Base-by-base conservation (phyloP, 2,797 vertebrate species). In the Microcaecilia unicolor region DNA sequence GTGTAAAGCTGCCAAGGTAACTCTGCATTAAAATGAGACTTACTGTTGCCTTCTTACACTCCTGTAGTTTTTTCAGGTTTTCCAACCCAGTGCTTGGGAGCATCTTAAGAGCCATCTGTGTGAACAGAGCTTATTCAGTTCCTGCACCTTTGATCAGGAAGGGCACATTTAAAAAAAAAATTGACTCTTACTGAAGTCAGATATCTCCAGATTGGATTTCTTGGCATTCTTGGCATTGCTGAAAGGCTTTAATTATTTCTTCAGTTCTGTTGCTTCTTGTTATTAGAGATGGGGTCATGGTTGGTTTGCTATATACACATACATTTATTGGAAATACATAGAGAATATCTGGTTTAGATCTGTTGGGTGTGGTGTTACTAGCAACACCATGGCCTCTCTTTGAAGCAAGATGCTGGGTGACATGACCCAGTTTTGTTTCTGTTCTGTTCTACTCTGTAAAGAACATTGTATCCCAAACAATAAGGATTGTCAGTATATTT, bases 51-150 rank as follows among this genome's bases (percentile, higher is more conserved):
- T 15, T 22, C 37, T n/a, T n/a, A n/a, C n/a, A n/a, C n/a, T n/a
- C n/a, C n/a, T n/a, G n/a, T 5, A 13, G 40, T 4, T 7, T 18
- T 11, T 22, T 19, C 5, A 13, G 40, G 4, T 7, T 18, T 11
- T 22, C 19, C 16, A 27, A 2, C 23, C 28, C 39, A 3, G 8
- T 34, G 5, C 11, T 51, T 36, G 4, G 43, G 28, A 22, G 4
- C 22, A 7, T 40, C 3, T 5, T 4, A 2, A 15, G 0, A 8
- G 23, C 13, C 12, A 28, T 22, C 8, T 42, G 18, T 37, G 16
- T 20, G 44, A 41, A 49, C 57, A 34, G 28, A 49, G 20, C 11
- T 25, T 12, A 11, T 6, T 20, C 7, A 42, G 3, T 13, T 44
- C 9, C 44, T 3, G 5, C 9, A 31, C 5, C 4, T 28, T 8